Base-by-base conservation (phyloP, 2,888 invertebrate species). In the Mythimna pallens region DNA sequence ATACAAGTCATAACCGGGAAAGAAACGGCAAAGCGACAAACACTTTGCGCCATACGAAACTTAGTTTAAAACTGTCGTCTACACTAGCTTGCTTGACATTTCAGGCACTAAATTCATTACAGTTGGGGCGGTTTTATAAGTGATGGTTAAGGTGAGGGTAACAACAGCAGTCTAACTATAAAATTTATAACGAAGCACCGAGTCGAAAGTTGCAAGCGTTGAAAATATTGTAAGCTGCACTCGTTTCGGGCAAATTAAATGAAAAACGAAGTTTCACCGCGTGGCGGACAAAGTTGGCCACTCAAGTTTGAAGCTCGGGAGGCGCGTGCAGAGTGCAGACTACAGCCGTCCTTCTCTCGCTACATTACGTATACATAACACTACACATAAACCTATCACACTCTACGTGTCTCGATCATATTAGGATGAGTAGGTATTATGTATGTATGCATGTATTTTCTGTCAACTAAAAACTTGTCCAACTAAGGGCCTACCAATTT, bases 181-280 rank as follows among this genome's bases (percentile, higher is more conserved):
- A 93, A 94, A 94, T 95, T 94, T 94, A 95, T 94, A 94, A 94
- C 93, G 90, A 94, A 93, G 90, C 86, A 91, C 86, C 89, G 87
- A 91, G 90, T 92, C 89, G 91, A 94, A 94, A 94, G 93, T 95
- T 95, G 91, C 91, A 87, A 94, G 93, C 93, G 93, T 93, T 93
- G 94, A 93, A 95, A 95, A 95, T 95, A 95, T 95, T 94, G 95
- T 94, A 94, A 95, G 93, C 94, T 92, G 94, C 90, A 94, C 94
- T 95, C 94, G 94, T 95, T 95, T 94, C 92, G 93, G 92, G 90
- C 92, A 94, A 95, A 95, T 96, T 95, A 96, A 96, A 96, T 95
- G 95, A 94, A 95, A 95, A 95, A 93, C 92, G 92, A 95, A 95
- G 94, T 96, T 95, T 91, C 89, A 86, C 91, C 90, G 92, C 92